phyloP scores from a whole-genome alignment of 2,797 vertebrate genomes.

The Hyperoplus lanceolatus region DNA sequence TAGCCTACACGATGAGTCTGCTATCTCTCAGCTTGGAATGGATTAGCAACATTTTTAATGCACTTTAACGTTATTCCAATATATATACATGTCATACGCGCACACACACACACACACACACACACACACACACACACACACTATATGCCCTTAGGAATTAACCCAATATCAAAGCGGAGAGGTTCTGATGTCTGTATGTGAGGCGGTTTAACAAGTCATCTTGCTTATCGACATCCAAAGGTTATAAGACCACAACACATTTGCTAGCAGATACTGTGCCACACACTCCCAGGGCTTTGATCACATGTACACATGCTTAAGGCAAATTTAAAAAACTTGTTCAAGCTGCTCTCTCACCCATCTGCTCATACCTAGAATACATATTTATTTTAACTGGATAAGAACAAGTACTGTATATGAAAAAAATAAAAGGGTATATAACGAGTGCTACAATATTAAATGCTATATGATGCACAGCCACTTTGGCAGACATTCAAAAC shows the following conservation, averaged over 20 bases:
- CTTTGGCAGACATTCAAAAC: slow-evolving; percentile 17
- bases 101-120: too few species aligned
- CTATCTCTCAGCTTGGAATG: slow-evolving; percentile 19
- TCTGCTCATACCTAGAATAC: slow-evolving; percentile 31
- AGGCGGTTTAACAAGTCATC: slow-evolving; percentile 26
- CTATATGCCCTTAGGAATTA: slow-evolving; percentile 16
- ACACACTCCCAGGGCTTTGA: slow-evolving; percentile 56
- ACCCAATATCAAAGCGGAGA: slow-evolving; percentile 26
- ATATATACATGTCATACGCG: neutral
- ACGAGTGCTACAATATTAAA: slow-evolving; percentile 6
- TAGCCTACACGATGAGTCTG: slow-evolving; percentile 27
- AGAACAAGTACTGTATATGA: neutral
- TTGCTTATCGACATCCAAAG: slow-evolving; percentile 53
- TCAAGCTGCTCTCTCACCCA: slow-evolving; percentile 36
- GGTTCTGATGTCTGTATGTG: slow-evolving; percentile 25
- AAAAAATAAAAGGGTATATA: neutral
- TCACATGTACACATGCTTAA: slow-evolving; percentile 50
- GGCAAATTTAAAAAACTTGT: slow-evolving; percentile 47
- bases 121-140: too few species aligned
- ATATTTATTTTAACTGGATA: slow-evolving; percentile 24
- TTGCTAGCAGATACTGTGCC: slow-evolving; percentile 40
- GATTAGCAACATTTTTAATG: slow-evolving; percentile 43
- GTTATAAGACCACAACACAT: slow-evolving; percentile 59
- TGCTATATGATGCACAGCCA: neutral
- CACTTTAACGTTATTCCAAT: slow-evolving; percentile 10